phyloP scores from a whole-genome alignment of 2,797 vertebrate species.

The Sternotherus odoratus region DNA sequence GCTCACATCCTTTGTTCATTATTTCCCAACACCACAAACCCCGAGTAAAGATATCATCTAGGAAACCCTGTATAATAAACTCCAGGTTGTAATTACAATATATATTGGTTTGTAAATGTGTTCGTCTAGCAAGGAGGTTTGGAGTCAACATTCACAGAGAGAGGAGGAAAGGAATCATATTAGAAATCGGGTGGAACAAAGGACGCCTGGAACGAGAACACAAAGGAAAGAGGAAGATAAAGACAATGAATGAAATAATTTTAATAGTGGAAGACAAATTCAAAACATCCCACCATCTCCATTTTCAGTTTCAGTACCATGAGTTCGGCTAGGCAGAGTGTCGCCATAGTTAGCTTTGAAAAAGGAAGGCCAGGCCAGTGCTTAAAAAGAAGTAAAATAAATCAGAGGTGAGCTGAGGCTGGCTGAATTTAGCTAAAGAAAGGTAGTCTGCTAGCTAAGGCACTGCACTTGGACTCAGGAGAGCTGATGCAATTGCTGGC shows the following conservation, averaged over 20 bases:
- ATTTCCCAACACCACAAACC: not conserved
- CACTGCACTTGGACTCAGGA: not conserved
- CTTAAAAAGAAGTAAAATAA: not conserved
- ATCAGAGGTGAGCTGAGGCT: not conserved
- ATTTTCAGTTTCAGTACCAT: not conserved
- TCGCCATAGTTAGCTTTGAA: not conserved
- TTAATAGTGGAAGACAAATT: not conserved
- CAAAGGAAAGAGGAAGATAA: not conserved
- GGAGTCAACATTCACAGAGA: slow-evolving; percentile 16
- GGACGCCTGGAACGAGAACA: slow-evolving; percentile 33
- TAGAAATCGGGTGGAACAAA: slow-evolving; percentile 67
- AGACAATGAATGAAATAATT: not conserved
- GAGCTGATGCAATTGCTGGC: not conserved
- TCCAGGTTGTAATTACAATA: slow-evolving; percentile 73
- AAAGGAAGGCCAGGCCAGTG: not conserved
- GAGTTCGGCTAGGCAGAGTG: not conserved
- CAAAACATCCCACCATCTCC: not conserved
- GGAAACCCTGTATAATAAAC: slow-evolving; percentile 53
- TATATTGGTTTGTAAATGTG: slow-evolving; percentile 70
- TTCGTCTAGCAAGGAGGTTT: slow-evolving; percentile 49
- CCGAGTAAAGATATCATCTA: slow-evolving; percentile 63
- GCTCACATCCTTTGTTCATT: slow-evolving; percentile 48
- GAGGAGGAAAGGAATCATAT: slow-evolving; percentile 52
- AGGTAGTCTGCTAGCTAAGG: not conserved
- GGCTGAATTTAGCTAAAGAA: not conserved